Conservation (phyloP, 2,797 vertebrate genomes). For the Chelmon rostratus region DNA sequence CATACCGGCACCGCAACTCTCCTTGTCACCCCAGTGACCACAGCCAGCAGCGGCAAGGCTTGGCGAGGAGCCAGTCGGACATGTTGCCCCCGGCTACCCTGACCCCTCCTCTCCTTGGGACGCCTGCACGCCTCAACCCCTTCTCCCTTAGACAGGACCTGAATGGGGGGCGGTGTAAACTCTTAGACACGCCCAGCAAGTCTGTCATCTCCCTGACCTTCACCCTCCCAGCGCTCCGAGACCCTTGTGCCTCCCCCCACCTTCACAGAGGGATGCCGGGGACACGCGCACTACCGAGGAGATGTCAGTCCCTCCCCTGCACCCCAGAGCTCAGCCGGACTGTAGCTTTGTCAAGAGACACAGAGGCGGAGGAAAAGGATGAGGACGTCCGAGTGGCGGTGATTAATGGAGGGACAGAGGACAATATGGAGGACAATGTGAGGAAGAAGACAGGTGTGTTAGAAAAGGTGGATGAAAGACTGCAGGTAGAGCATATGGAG, state of each 20-base stretch:
- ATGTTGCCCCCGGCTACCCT: conserved; percentile 70
- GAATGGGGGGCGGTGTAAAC: conserved; percentile 94
- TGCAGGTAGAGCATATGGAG: conserved; percentile 15
- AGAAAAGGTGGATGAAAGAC: conserved; percentile 15
- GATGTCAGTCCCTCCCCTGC: conserved; percentile 90
- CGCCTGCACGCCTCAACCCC: conserved; percentile 88
- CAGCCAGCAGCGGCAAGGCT: conserved; percentile 64
- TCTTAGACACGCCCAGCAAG: conserved; percentile 94
- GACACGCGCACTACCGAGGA: conserved; percentile 63
- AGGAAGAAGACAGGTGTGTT: background rate
- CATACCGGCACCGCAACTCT: conserved; percentile 78
- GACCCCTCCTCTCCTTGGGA: conserved; percentile 75
- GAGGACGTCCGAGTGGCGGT: fast-evolving
- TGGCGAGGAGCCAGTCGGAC: conserved; percentile 92
- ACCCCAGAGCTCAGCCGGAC: conserved; percentile 82
- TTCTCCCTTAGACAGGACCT: conserved; percentile 94
- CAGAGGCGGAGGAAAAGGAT: fast-evolving
- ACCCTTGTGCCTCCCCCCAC: conserved; percentile 74
- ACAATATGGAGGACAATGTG: background rate
- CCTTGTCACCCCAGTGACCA: conserved; percentile 80
- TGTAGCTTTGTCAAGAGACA: conserved; percentile 38
- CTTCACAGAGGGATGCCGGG: conserved; percentile 70
- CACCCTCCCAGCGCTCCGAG: conserved; percentile 83
- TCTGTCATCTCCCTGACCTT: conserved; percentile 91
- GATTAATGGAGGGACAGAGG: background rate